These are phyloP conservation scores for Muricea muricata DNA, from an alignment of 92 coral and sea anemone species.

Conservation along the genomic window DNA sequence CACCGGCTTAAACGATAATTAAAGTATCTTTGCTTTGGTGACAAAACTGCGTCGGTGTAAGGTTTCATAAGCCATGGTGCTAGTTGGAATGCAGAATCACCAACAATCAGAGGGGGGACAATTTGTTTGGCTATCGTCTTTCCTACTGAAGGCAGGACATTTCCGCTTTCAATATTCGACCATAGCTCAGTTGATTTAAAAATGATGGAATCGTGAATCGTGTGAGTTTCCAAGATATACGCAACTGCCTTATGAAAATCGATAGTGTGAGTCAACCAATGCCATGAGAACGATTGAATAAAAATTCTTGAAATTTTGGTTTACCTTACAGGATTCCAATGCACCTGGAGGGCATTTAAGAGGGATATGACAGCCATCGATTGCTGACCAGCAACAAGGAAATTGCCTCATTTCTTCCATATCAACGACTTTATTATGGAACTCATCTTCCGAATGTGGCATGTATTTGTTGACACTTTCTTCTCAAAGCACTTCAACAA, in stretches of 20 bases:
- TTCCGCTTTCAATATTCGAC: conserved; percentile 36
- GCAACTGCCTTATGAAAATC: conserved; percentile 54
- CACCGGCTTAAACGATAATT: conserved; percentile 59
- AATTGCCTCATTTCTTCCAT: conserved; percentile 70
- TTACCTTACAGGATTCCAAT: conserved; percentile 58
- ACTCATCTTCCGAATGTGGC: conserved; percentile 33
- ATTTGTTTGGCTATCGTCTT: conserved; percentile 37
- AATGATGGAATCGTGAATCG: conserved; percentile 55
- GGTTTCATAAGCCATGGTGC: conserved; percentile 64
- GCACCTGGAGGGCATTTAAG: conserved; percentile 67
- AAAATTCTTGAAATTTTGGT: conserved; percentile 54
- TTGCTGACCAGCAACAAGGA: conserved; percentile 65
- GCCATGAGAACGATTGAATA: conserved; percentile 70
- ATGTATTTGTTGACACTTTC: conserved; percentile 33
- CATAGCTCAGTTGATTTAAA: conserved; percentile 54
- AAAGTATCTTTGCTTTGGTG: conserved; percentile 45
- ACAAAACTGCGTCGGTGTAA: conserved; percentile 58
- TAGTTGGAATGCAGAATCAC: conserved; percentile 55
- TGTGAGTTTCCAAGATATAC: conserved; percentile 62
- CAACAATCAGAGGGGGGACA: conserved; percentile 48
- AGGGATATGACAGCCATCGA: conserved; percentile 68
- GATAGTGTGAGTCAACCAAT: conserved; percentile 63
- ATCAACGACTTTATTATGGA: conserved; percentile 51
- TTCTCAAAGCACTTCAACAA: conserved; percentile 33
- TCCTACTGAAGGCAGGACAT: conserved; percentile 39